Evolutionary conservation across 2,888 invertebrate species (phyloP).

Genomic region (Brenthis ino): DNA sequence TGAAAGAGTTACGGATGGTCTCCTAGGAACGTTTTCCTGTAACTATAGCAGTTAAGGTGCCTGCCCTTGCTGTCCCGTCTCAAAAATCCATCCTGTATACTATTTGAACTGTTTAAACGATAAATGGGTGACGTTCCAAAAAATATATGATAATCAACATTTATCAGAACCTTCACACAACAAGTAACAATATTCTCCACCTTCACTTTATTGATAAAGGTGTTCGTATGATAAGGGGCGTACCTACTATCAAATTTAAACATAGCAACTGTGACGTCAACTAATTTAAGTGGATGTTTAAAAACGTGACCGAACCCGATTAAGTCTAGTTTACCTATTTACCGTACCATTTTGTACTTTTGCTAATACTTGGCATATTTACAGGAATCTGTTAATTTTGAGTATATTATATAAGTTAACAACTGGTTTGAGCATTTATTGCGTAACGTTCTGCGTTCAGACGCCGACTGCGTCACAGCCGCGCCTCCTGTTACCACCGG

Average conservation of each 20-base stretch:
- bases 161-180: slow-evolving; percentile 10
- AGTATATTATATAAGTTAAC: slow-evolving; percentile 28
- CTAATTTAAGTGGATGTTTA: background rate
- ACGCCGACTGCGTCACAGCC: slow-evolving; percentile 60
- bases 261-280: slow-evolving; percentile 21
- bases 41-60: background rate
- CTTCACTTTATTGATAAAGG: slow-evolving; percentile 17
- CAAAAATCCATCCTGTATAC: too few relatives aligned
- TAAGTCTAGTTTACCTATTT: slow-evolving; percentile 16
- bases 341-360: slow-evolving; percentile 1
- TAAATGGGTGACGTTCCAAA: slow-evolving; percentile 17
- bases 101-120: background rate
- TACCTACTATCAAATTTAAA: slow-evolving; percentile 7
- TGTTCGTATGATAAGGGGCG: background rate
- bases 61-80: too few relatives aligned
- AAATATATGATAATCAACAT: slow-evolving; percentile 6
- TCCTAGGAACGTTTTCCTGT: too few relatives aligned
- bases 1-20: too few relatives aligned
- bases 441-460: slow-evolving; percentile 53
- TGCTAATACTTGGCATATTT: slow-evolving; percentile 17
- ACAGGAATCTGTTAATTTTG: slow-evolving; percentile 17
- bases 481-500: slow-evolving; percentile 68
- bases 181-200: background rate
- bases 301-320: slow-evolving; percentile 22
- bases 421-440: slow-evolving; percentile 45